phyloP scores from a whole-genome alignment of 2,797 vertebrate species.

The Parauchenoglanis punctatus region DNA sequence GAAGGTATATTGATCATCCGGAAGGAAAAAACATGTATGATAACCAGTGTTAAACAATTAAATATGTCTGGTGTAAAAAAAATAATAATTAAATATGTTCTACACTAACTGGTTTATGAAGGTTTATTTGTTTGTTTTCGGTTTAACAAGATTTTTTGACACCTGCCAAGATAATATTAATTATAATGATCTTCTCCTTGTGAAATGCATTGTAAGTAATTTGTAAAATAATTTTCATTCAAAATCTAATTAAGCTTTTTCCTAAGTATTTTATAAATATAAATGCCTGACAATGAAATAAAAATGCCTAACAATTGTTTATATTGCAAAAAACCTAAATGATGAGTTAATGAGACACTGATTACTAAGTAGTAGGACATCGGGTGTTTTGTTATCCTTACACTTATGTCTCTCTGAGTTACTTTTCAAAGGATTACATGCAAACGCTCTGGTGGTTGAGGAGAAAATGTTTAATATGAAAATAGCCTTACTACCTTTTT shows the following conservation, averaged over 20 bases:
- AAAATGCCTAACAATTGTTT: not conserved
- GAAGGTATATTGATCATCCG: too few species aligned
- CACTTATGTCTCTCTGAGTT: not conserved
- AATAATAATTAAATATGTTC: too few species aligned
- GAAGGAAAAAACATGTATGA: too few species aligned
- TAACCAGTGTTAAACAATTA: too few species aligned
- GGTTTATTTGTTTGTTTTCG: not conserved
- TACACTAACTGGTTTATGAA: too few species aligned
- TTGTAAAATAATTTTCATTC: too few species aligned
- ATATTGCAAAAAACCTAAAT: not conserved
- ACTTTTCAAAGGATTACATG: not conserved
- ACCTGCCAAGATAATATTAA: not conserved
- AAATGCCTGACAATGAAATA: not conserved
- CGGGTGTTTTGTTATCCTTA: not conserved
- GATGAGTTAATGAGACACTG: not conserved
- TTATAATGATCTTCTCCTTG: not conserved
- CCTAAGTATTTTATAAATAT: not conserved
- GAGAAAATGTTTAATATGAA: not conserved
- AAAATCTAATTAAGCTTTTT: too few species aligned
- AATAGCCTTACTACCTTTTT: not conserved
- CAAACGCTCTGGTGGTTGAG: too few species aligned
- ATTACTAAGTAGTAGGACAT: not conserved
- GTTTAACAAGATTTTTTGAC: not conserved
- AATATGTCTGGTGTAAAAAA: too few species aligned
- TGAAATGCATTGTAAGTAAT: too few species aligned